A percentile compares a stretch with the other conserved stretches of the same genome.
Evolutionary conservation across 2,888 invertebrate genomes (phyloP).

Genomic region (Quadriops clusia): DNA sequence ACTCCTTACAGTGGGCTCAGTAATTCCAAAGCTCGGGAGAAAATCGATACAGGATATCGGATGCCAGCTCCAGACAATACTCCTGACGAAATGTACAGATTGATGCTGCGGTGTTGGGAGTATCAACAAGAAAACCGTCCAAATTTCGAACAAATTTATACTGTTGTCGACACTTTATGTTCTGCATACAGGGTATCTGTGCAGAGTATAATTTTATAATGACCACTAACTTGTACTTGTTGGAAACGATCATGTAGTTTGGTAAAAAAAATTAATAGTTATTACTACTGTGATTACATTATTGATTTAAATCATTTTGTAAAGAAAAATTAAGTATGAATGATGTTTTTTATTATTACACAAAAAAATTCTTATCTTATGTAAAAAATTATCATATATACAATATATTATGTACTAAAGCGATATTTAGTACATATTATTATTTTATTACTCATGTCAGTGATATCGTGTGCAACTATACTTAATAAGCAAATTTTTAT

Average conservation of each 20-base stretch:
- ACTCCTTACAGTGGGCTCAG: constrained; percentile 91
- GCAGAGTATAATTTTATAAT: neutral
- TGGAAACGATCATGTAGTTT: no score
- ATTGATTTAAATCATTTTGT: constrained; percentile 1
- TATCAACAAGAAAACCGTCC: constrained; percentile 85
- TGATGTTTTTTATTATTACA: no score
- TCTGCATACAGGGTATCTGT: constrained; percentile 32
- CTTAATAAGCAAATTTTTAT: no score
- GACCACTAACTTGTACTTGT: no score
- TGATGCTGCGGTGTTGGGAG: constrained; percentile 91
- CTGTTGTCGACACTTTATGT: constrained; percentile 54
- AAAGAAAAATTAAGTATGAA: no score
- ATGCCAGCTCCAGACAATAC: constrained; percentile 87
- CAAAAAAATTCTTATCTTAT: no score
- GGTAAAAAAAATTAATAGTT: no score
- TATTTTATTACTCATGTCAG: no score
- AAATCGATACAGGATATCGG: constrained; percentile 85
- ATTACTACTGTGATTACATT: constrained; percentile 3
- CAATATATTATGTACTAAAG: no score
- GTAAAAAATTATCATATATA: no score
- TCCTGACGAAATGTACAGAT: constrained; percentile 76
- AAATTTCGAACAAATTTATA: constrained; percentile 81
- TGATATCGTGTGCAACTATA: no score
- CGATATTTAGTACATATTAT: no score
- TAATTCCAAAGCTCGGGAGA: constrained; percentile 86